phyloP scores from a whole-genome alignment of 2,113 vertebrate species.

The Osmerus mordax region DNA sequence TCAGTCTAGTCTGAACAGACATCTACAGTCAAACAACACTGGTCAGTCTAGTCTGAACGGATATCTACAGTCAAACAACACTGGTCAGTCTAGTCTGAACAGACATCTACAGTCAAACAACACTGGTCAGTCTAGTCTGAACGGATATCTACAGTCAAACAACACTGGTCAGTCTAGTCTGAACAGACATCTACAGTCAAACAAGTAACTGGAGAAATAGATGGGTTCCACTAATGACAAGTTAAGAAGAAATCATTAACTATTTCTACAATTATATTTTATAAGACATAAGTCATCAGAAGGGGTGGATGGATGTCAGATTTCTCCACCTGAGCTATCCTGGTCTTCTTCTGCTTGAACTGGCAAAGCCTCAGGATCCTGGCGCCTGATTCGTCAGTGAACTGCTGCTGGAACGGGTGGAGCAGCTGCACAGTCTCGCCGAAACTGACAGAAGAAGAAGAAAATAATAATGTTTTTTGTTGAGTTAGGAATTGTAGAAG shows the following conservation, averaged over 20 bases:
- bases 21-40: background rate
- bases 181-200: background rate
- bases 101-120: background rate
- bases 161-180: background rate
- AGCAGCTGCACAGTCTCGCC: slow-evolving; percentile 91
- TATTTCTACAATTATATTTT: too few relatives aligned
- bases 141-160: background rate
- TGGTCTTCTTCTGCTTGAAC: slow-evolving; percentile 98
- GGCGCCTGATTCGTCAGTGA: slow-evolving; percentile 86
- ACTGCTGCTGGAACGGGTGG: slow-evolving; percentile 94
- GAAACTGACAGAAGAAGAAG: slow-evolving; percentile 73
- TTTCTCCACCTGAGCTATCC: slow-evolving; percentile 86
- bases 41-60: background rate
- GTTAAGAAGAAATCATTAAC: too few relatives aligned
- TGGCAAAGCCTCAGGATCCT: slow-evolving; percentile 87
- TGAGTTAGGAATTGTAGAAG: too few relatives aligned
- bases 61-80: background rate
- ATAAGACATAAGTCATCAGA: too few relatives aligned
- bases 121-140: background rate
- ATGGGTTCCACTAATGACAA: background rate
- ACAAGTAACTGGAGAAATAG: background rate
- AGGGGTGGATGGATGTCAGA: too few relatives aligned
- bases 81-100: background rate
- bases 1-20: background rate
- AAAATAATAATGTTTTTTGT: background rate